Percentiles rank a stretch among this genome's conserved stretches.
phyloP scores from a whole-genome alignment of 2,797 vertebrate species.

The Miichthys miiuy region DNA sequence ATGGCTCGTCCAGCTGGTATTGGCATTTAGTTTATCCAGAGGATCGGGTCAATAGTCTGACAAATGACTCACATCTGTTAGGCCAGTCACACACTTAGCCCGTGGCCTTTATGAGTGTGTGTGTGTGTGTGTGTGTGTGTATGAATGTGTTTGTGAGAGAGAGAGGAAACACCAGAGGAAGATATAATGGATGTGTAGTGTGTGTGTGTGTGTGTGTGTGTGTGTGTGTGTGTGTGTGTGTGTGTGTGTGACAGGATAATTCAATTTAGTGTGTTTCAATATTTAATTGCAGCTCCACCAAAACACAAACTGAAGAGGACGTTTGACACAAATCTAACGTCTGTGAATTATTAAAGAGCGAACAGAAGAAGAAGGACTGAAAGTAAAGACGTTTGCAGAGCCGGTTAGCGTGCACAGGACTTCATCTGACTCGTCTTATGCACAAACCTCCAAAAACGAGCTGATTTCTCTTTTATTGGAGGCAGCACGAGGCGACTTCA shows the following conservation, averaged over 20 bases:
- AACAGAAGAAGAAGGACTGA: background rate
- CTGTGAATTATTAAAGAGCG: conserved; percentile 37
- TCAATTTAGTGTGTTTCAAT: conserved; percentile 46
- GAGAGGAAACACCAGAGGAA: background rate
- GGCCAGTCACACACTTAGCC: conserved; percentile 46
- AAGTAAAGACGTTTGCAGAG: background rate
- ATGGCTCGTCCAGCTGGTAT: conserved; percentile 43
- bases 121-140: background rate
- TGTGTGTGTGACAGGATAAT: conserved; percentile 35
- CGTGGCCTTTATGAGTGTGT: conserved; percentile 34
- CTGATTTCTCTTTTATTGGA: background rate
- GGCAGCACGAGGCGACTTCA: too few relatives aligned
- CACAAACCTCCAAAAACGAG: background rate
- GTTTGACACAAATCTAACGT: conserved; percentile 18
- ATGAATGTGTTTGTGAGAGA: background rate
- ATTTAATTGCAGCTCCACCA: conserved; percentile 27
- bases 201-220: background rate
- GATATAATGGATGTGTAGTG: background rate
- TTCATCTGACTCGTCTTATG: background rate
- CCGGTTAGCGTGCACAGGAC: background rate
- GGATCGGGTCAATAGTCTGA: conserved; percentile 60
- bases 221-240: background rate
- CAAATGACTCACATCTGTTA: conserved; percentile 57
- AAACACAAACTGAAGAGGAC: conserved; percentile 13
- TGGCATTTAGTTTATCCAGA: conserved; percentile 61